Evolutionary conservation across 2,888 invertebrate genomes (phyloP), one percentile per base, ranked within the genome.

Genomic region (Sesamia inferens): DNA sequence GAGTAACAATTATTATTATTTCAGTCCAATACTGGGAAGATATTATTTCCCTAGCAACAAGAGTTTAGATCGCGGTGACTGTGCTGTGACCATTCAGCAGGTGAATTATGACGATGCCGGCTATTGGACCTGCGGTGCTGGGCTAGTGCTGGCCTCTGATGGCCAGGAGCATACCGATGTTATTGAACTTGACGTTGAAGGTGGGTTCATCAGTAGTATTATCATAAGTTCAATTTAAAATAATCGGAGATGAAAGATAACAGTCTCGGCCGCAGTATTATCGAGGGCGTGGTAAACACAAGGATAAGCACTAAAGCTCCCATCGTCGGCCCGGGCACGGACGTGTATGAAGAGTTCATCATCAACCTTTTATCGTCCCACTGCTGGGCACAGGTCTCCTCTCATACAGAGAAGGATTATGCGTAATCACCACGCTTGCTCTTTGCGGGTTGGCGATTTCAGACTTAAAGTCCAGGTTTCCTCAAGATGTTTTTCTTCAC

Each of bases 71-170:
- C 91, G 94, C 24, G 97, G 97, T 0, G 96, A 96, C 81, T 97
- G 97, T 83, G 94, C 95, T 0, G 94, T 96, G n/a, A 95, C 94
- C 19, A 94, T 97, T 44, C 86, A 86, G 24, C 92, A 92, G 71
- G 92, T 95, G 22, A 91, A 89, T 68, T 91, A 92, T 54, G 92
- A 94, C 16, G 96, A 96, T 78, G 89, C 91, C 2, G 97, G 97
- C 0, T 47, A 76, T 1, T 97, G 97, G 97, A 94, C 91, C 0
- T 97, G 97, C 79, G 95, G 95, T 0, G 96, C 93, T 0, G 94
- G 94, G 0, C 87, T 95, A n/a, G n/a, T n/a, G 31, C 31, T 31
- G 31, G 31, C 1, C 31, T 31, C 31, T 6, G 94, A 95, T 59
- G 93, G 93, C 13, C 89, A 93, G 65, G 96, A 96, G 75, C 90